Conservation (phyloP, 2,888 invertebrate genomes). For the Hetaerina titia region DNA sequence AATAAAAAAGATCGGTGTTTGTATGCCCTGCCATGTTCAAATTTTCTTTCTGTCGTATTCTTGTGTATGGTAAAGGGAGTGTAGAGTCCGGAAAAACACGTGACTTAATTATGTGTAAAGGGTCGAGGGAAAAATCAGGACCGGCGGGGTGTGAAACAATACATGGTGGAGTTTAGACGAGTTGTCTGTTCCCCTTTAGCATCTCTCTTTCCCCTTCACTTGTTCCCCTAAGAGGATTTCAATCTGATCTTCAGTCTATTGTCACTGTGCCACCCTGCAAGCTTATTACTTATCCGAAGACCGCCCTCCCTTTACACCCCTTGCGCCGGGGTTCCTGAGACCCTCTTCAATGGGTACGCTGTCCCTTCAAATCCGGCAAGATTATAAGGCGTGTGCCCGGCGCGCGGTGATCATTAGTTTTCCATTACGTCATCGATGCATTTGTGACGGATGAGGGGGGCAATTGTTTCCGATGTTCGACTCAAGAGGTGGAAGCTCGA, state of each 20-base stretch:
- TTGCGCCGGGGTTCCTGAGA: neutral
- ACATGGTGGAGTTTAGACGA: neutral
- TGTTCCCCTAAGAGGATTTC: slow-evolving; percentile 43
- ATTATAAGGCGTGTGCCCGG: neutral
- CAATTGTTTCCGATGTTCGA: neutral
- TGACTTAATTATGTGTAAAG: neutral
- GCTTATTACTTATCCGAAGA: slow-evolving; percentile 49
- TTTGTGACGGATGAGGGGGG: neutral
- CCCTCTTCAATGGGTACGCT: neutral
- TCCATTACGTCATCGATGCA: slow-evolving; percentile 21
- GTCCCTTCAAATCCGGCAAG: neutral
- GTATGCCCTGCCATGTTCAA: no score
- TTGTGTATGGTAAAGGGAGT: no score
- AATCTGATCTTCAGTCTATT: neutral
- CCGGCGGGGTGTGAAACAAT: no score
- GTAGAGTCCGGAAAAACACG: no score
- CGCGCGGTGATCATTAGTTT: neutral
- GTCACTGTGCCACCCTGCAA: neutral
- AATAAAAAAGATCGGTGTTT: no score
- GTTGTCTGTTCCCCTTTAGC: slow-evolving; percentile 10
- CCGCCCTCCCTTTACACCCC: neutral
- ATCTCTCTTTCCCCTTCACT: neutral
- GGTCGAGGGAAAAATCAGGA: neutral
- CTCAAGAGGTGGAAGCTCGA: neutral
- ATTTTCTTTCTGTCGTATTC: no score